phyloP scores from a whole-genome alignment of 37 sponge, comb jelly and placozoan species.

The Spongia lamella region DNA sequence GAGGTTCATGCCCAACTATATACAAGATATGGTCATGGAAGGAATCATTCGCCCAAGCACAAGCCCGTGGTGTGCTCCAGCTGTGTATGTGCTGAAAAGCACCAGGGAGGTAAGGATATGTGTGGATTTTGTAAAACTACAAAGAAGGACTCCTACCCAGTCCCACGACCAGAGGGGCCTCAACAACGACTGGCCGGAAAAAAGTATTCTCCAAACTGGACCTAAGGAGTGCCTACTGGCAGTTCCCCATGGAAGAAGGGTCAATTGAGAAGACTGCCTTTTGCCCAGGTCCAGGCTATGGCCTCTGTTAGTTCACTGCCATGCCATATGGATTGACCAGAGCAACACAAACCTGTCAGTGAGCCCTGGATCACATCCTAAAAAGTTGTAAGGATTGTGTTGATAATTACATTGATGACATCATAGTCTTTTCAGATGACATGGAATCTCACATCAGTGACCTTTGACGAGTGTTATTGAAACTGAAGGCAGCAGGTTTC shows the following conservation, averaged over 20 bases:
- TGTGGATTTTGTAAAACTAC: slow-evolving; percentile 1
- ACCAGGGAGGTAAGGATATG: slow-evolving; percentile 10
- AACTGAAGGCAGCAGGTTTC: slow-evolving; percentile 11
- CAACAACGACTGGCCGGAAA: slow-evolving; percentile 5
- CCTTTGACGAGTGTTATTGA: slow-evolving; percentile 3
- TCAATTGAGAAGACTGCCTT: slow-evolving; percentile 26
- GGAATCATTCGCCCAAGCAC: background rate
- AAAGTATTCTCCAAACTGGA: slow-evolving; percentile 14
- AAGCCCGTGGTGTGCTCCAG: slow-evolving; percentile 26
- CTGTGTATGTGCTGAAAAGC: slow-evolving; percentile 29
- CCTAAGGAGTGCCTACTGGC: background rate
- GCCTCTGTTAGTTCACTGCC: slow-evolving; percentile 19
- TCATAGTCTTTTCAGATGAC: slow-evolving; percentile 13
- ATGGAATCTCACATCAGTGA: slow-evolving; percentile 24
- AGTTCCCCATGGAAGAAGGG: slow-evolving; percentile 1
- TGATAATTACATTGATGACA: slow-evolving; percentile 22
- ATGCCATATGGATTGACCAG: slow-evolving; percentile 23
- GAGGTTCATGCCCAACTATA: slow-evolving; percentile 3
- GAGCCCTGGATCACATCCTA: slow-evolving; percentile 4
- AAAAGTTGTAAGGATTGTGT: slow-evolving; percentile 15
- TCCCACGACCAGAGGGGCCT: background rate
- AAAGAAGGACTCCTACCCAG: slow-evolving; percentile 18
- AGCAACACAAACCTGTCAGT: slow-evolving; percentile 21
- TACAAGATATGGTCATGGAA: slow-evolving; percentile 16
- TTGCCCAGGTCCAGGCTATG: slow-evolving; percentile 26